A percentile compares a stretch with the other conserved stretches of the same genome.
Evolutionary conservation across 1,140 invertebrate species (phyloP).

Genomic region (Diplogasteroides magnus): DNA sequence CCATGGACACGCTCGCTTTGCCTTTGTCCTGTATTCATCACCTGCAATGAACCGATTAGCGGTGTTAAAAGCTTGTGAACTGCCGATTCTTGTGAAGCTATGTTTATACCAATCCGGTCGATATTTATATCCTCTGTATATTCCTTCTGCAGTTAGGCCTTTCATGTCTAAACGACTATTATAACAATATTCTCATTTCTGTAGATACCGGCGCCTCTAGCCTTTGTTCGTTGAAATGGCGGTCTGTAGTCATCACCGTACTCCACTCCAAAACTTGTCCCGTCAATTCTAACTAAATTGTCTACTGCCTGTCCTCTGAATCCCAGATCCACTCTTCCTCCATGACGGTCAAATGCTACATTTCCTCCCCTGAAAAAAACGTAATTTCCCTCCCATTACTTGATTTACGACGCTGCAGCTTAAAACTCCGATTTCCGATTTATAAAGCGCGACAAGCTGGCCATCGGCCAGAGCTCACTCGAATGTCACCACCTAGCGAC

Average conservation of each 20-base stretch:
- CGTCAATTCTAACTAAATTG: neutral
- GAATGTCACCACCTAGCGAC: too few species aligned
- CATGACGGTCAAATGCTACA: neutral
- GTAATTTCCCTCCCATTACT: neutral
- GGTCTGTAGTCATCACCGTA: neutral
- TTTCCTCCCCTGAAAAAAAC: neutral
- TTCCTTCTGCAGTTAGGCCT: neutral
- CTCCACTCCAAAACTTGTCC: neutral
- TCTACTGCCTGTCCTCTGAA: neutral
- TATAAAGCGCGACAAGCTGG: too few species aligned
- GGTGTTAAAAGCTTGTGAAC: neutral
- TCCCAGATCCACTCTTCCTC: neutral
- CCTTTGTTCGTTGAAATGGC: neutral
- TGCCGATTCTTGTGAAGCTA: neutral
- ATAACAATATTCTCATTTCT: neutral
- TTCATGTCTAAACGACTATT: neutral
- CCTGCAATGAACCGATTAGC: neutral
- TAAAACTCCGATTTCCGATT: too few species aligned
- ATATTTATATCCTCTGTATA: neutral
- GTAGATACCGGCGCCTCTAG: neutral
- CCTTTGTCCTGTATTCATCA: neutral
- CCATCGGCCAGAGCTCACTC: too few species aligned
- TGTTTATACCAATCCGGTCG: neutral
- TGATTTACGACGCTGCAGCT: too few species aligned
- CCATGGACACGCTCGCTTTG: neutral